Evolutionary conservation across 2,113 vertebrate species (phyloP).

Genomic region (Hippocampus barbouri): DNA sequence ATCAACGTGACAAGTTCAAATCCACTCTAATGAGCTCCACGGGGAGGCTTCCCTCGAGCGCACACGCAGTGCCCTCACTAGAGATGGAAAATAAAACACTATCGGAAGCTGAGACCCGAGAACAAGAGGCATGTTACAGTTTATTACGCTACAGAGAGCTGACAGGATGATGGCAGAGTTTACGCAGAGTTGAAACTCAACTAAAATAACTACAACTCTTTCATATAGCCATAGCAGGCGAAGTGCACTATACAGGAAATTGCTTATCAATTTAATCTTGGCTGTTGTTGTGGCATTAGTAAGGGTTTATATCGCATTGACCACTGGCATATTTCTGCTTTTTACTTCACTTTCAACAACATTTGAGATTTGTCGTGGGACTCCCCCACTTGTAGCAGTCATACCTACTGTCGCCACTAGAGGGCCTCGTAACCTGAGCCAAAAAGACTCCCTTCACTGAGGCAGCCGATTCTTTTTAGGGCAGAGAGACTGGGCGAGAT

Average conservation of each 20-base stretch:
- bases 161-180: slow-evolving; percentile 28
- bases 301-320: not conserved
- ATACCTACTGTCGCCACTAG: not conserved
- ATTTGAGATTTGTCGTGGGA: not conserved
- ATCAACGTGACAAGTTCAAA: slow-evolving; percentile 10
- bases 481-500: not conserved
- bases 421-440: not conserved
- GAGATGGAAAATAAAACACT: not conserved
- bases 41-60: slow-evolving; percentile 22
- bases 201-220: not conserved
- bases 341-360: not conserved
- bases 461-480: not conserved
- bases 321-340: not conserved
- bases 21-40: slow-evolving; percentile 21
- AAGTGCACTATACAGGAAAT: not conserved
- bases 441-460: not conserved
- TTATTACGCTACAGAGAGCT: slow-evolving; percentile 36
- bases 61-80: not conserved
- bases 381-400: not conserved
- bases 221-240: too few species aligned
- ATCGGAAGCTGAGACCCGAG: slow-evolving; percentile 1
- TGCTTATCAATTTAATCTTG: not conserved
- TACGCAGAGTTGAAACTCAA: slow-evolving; percentile 19
- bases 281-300: too few species aligned
- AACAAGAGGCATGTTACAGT: slow-evolving; percentile 11